Percentiles rank a stretch among this genome's conserved stretches.
Conservation (phyloP, 2,888 invertebrate genomes). For the Neoaliturus tenellus region DNA sequence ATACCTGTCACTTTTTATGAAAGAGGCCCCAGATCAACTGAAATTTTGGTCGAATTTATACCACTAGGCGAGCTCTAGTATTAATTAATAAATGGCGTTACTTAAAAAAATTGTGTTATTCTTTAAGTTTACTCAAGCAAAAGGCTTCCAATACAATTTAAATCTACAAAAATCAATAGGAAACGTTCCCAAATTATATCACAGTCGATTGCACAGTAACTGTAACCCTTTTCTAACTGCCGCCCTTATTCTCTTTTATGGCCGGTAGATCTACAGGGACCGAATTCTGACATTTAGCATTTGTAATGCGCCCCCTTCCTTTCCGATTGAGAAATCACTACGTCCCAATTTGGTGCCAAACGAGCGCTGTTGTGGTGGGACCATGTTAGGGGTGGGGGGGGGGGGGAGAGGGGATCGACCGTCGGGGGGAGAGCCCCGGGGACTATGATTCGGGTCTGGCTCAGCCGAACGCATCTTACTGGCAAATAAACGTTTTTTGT, state of each 20-base stretch:
- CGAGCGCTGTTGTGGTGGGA: slow-evolving; percentile 44
- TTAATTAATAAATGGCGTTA: too few species aligned
- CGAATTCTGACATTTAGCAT: slow-evolving; percentile 8
- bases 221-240: slow-evolving; percentile 3
- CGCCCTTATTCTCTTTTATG: slow-evolving; percentile 8
- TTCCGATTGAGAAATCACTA: slow-evolving; percentile 40
- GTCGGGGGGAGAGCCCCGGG: background rate
- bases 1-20: too few species aligned
- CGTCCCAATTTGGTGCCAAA: slow-evolving; percentile 42
- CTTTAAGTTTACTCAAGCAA: too few species aligned
- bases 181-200: background rate
- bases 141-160: too few species aligned
- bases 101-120: too few species aligned
- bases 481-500: background rate
- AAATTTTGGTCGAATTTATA: too few species aligned
- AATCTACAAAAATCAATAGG: background rate
- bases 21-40: too few species aligned
- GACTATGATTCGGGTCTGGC: slow-evolving; percentile 16
- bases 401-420: too few species aligned
- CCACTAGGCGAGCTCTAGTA: too few species aligned
- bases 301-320: slow-evolving; percentile 24
- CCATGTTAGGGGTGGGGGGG: background rate
- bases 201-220: background rate
- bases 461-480: slow-evolving; percentile 20
- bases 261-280: background rate